phyloP scores from a whole-genome alignment of 2,797 vertebrate species.

The Cuniculus paca region DNA sequence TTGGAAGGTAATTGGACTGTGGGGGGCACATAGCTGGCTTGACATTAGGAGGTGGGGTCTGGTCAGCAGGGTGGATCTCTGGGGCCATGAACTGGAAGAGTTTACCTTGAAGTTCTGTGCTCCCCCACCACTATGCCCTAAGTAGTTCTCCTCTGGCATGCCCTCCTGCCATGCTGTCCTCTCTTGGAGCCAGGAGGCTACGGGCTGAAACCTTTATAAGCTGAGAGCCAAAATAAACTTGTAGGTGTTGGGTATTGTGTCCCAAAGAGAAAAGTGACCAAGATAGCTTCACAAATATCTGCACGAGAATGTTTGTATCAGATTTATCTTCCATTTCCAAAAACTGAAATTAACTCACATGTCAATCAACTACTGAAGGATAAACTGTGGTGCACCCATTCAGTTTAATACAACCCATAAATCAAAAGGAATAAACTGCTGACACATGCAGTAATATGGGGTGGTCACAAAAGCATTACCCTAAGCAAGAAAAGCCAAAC shows the following conservation, averaged over 20 bases:
- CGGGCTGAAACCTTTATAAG: not conserved
- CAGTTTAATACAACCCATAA: not conserved
- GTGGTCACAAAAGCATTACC: not conserved
- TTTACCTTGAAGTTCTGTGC: not conserved
- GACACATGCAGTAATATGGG: not conserved
- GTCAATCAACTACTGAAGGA: not conserved
- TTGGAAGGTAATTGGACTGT: not conserved
- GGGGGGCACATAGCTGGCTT: not conserved
- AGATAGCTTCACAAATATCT: not conserved
- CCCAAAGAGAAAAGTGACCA: not conserved
- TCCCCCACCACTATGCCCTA: not conserved
- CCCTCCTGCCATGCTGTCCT: not conserved
- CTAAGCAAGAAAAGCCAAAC: not conserved
- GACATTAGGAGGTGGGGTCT: not conserved
- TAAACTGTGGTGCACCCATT: not conserved
- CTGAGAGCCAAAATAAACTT: not conserved
- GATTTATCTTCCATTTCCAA: not conserved
- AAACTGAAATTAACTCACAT: not conserved
- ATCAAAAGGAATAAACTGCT: not conserved
- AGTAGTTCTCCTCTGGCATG: not conserved
- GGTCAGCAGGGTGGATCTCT: not conserved
- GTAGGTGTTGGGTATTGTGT: not conserved
- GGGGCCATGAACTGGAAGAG: not conserved
- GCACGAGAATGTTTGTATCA: not conserved
- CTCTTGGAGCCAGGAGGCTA: not conserved